Evolutionary conservation across 1,140 invertebrate species (phyloP), one percentile per base, ranked within the genome.

Genomic region (Scaptomyza pallida): DNA sequence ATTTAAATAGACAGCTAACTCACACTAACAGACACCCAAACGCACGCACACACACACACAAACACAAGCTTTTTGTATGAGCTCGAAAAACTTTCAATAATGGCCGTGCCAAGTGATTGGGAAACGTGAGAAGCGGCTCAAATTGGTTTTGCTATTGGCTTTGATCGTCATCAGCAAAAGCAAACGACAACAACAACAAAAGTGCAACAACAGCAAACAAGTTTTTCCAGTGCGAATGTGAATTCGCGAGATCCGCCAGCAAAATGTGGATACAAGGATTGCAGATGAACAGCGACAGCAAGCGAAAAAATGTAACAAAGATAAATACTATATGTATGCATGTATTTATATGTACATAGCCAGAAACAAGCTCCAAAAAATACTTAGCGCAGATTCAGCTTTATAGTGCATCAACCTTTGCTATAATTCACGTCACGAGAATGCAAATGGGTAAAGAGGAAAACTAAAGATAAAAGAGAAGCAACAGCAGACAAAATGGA

Each of bases 61-160:
- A 37, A 59, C 47, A 59, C 43, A 47, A 12, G 10, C 0, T n/a
- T 4, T 37, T 3, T 51, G 2, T 54, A 16, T 48, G 35, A 51
- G 51, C 59, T 71, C 35, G 59, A 74, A 74, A 71, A 70, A 74
- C 71, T 74, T 74, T 74, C 71, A 70, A 74, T 74, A 70, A 40
- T 70, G 65, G 57, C 71, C 67, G 52, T 70, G 65, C 65, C 71
- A 51, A 63, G 52, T 59, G 71, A 71, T 69, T 73, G 71, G 71
- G 71, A 69, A 69, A 73, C 65, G 56, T 73, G 70, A 68, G 70
- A 72, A 72, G 57, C 57, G 56, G 50, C 71, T 63, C 57, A 59
- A 62, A 74, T 70, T 74, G 45, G 52, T 50, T 61, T 68, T 59
- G 64, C 56, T 68, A 52, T 68, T 68, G 64, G 64, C 56, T 68